Percentiles rank a stretch among this genome's conserved stretches.
These are phyloP conservation scores for Sebastolobus alascanus DNA, from an alignment of 2,797 vertebrate species.

Conservation along the genomic window DNA sequence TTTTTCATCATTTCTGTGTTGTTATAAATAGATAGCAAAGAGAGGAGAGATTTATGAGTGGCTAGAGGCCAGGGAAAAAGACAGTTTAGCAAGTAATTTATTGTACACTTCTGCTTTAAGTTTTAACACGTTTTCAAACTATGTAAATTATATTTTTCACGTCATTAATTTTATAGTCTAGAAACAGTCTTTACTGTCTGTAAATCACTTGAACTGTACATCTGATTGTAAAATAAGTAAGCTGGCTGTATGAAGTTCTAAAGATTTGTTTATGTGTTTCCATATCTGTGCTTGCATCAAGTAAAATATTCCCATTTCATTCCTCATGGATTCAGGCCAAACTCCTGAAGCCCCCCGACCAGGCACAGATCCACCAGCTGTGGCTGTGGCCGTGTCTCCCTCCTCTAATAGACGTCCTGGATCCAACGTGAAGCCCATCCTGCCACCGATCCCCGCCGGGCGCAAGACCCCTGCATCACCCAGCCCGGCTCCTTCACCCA, in stretches of 20 bases:
- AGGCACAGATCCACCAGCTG: conserved; percentile 37
- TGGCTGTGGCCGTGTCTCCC: conserved; percentile 33
- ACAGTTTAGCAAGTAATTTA: not conserved
- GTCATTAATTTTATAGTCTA: not conserved
- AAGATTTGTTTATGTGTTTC: not conserved
- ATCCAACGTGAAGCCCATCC: conserved; percentile 83
- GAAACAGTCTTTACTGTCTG: not conserved
- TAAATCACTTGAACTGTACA: not conserved
- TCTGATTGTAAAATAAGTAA: not conserved
- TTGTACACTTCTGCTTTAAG: not conserved
- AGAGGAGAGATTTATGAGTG: not conserved
- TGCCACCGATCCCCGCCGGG: conserved; percentile 90
- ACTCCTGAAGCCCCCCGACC: conserved; percentile 40
- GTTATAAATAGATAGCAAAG: conserved; percentile 9
- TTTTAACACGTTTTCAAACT: not conserved
- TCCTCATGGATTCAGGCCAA: conserved; percentile 37
- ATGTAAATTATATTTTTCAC: not conserved
- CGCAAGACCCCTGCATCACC: conserved; percentile 68
- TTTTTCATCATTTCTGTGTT: not conserved
- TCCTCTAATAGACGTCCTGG: conserved; percentile 72
- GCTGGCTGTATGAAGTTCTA: not conserved
- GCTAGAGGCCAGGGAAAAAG: not conserved
- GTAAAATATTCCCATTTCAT: conserved; percentile 38
- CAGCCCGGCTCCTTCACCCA: conserved; percentile 40
- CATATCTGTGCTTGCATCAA: not conserved